Base-by-base conservation (phyloP, 2,888 invertebrate species). In the Drosophila diplacantha region DNA sequence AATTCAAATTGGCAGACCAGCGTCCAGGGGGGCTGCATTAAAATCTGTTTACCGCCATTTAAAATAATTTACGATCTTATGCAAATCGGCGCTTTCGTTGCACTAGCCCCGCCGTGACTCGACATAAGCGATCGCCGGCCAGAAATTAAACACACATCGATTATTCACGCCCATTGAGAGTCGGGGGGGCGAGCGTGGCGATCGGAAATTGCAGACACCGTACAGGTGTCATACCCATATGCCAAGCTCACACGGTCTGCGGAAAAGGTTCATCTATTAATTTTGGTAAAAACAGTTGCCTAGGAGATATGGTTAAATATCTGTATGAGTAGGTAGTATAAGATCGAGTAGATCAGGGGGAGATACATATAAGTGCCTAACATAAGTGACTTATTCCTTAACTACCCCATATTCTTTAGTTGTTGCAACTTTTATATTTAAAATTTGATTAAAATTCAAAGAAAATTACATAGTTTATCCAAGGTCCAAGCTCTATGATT, bases 61-160 rank as follows among this genome's bases (percentile, higher is more conserved):
- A 71, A 70, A 73, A 72, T 79, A 72, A 76, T 75, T 73, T 76
- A 79, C 73, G 69, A 75, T 70, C 61, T 59, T 73, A 79, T 75
- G 73, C 76, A 75, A 73, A 77, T 71, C 47, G 47, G 18, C 37
- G 44, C 49, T 37, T 64, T 57, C 47, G 58, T 51, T 62, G 59
- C 63, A 60, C 54, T 37, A 51, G 56, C 47, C 50, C 54, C 41
- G 38, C 77, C 22, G 22, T 22, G 22, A 77, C 75, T 67, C 11
- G 64, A 66, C 76, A 74, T 65, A 66, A 69, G 61, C 47, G 57
- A 56, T 43, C 37, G 56, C 31, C 31, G 50, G 35, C 50, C 55
- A 55, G 35, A 63, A 58, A 67, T 60, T 67, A 59, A 60, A 53
- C 44, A 71, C 52, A 61, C 37, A 63, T 67, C 63, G 69, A 69